phyloP scores from a whole-genome alignment of 2,797 vertebrate species.

The Buphagus erythrorhynchus region DNA sequence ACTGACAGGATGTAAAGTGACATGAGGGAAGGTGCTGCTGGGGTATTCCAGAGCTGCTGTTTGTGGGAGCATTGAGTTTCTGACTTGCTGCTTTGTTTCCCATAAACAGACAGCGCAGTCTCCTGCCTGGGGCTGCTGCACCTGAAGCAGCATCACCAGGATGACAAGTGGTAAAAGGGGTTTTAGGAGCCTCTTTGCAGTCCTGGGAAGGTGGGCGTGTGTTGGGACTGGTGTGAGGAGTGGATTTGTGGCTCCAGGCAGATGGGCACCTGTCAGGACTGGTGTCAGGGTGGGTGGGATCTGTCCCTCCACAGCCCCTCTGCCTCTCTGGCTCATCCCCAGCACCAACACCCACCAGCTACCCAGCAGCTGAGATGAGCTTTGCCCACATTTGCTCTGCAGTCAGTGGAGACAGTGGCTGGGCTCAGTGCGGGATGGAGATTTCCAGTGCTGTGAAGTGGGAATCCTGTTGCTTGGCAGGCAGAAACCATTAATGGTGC shows the following conservation, averaged over 20 bases:
- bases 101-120: fast-evolving
- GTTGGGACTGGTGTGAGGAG: background rate
- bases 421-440: background rate
- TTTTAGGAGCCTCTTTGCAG: background rate
- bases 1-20: background rate
- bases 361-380: background rate
- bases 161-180: background rate
- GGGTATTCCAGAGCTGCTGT: background rate
- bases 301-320: background rate
- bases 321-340: background rate
- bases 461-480: background rate
- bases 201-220: fast-evolving
- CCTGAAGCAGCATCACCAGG: fast-evolving
- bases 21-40: fast-evolving
- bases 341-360: too few relatives aligned
- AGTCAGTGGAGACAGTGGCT: background rate
- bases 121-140: background rate
- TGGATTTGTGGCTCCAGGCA: background rate
- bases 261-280: fast-evolving
- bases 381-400: background rate
- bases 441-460: background rate
- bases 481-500: background rate
- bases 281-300: fast-evolving
- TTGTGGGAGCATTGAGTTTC: background rate
- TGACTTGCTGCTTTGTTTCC: background rate